Evolutionary conservation across 2,797 vertebrate species (phyloP), one percentile per base, ranked within the genome.

Genomic region (Halcyon leucocephala): DNA sequence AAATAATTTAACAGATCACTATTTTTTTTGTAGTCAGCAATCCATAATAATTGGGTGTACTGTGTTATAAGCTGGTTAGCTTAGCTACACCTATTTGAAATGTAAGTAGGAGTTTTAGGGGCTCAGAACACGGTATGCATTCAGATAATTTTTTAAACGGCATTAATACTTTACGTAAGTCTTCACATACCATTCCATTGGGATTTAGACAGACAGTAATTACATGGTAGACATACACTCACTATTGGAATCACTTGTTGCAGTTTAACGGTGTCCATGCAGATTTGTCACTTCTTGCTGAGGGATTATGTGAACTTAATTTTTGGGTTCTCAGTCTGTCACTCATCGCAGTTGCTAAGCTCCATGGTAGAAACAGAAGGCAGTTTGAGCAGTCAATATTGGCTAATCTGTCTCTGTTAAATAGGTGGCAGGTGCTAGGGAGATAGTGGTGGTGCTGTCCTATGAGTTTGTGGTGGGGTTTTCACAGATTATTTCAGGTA

Each of bases 191-290:
- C 35, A 29, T 41, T 91, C 51, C 57, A 69, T 29, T 55, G 91
- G 58, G 82, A 93, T 93, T 96, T 86, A 91, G 51, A 86, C 88
- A 88, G 71, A 83, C 33, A 44, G 31, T 90, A 96, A 97, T 93
- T 92, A 71, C 54, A 61, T 58, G n/a, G 49, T 85, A 94, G 96
- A 91, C 70, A 58, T 83, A 64, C 31, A 79, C 14, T 94, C 69
- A 79, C 90, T 92, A 93, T 65, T 90, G 86, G 62, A 93, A 87
- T 87, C 73, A 89, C 61, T 83, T 94, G 69, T 85, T 94, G 69
- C 76, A 90, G 76, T 14, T 88, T 79, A 93, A 37, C 26, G 74
- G 70, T 64, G 74, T 91, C 74, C 64, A 7, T 61, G 79, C 64
- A 91, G 67, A 74, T 87, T 74, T 80, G 85, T 71, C 60, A 44